These are phyloP conservation scores for Pristis pectinata DNA, from an alignment of 2,797 vertebrate genomes.

Conservation along the genomic window DNA sequence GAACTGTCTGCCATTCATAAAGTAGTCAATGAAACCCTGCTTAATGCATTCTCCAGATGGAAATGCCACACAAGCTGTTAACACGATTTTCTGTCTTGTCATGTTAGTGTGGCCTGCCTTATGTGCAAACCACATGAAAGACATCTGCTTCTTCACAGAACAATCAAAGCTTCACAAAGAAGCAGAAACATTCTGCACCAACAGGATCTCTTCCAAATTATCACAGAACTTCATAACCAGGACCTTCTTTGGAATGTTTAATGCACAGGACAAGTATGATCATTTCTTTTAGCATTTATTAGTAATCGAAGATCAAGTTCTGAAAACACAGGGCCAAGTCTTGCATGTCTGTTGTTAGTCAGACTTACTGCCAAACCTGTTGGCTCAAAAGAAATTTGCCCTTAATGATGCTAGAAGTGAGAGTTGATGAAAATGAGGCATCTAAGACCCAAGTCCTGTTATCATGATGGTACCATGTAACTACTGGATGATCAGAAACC, in stretches of 20 bases:
- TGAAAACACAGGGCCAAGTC: background rate
- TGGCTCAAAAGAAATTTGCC: background rate
- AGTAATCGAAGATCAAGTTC: no score
- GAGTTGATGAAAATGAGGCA: background rate
- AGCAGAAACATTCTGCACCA: background rate
- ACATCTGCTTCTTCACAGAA: constrained; percentile 1
- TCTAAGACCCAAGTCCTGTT: background rate
- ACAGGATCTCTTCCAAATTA: background rate
- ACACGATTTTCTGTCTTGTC: constrained; percentile 28
- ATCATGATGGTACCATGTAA: no score
- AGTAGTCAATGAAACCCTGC: background rate
- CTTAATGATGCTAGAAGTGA: background rate
- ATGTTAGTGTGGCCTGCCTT: background rate
- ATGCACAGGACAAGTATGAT: background rate
- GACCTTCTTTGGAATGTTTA: constrained; percentile 3
- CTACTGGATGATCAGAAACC: no score
- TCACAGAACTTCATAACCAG: background rate
- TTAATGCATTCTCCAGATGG: background rate
- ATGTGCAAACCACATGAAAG: constrained; percentile 21
- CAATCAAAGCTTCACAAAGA: background rate
- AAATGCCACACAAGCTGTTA: constrained; percentile 36
- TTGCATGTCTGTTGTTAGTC: background rate
- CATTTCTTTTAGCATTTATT: background rate
- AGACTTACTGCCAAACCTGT: background rate
- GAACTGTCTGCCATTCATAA: background rate